Evolutionary conservation across 2,888 invertebrate genomes (phyloP).

Genomic region (Oligia latruncula): DNA sequence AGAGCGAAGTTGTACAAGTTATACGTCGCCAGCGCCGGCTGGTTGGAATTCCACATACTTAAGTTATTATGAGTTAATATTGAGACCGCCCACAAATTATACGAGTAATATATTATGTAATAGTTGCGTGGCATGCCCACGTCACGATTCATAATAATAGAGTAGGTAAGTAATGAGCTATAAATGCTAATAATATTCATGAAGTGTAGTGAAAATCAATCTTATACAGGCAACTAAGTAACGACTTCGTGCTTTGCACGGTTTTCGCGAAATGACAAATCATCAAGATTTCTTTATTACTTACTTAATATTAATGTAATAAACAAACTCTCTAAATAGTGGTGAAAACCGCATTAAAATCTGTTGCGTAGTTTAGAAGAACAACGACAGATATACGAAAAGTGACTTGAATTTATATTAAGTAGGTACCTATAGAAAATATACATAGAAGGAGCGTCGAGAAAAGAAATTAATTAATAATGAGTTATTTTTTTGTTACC

Average conservation of each 20-base stretch:
- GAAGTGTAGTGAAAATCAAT: background rate
- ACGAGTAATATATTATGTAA: background rate
- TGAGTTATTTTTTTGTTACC: background rate
- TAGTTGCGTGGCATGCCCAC: background rate
- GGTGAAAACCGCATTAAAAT: too few relatives aligned
- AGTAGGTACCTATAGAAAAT: background rate
- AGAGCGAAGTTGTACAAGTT: conserved; percentile 6
- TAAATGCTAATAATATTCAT: background rate
- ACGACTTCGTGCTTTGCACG: background rate
- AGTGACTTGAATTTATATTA: too few relatives aligned
- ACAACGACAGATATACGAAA: background rate
- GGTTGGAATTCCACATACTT: conserved; percentile 4
- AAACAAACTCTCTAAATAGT: too few relatives aligned
- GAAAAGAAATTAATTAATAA: background rate
- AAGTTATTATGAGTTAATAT: conserved; percentile 9
- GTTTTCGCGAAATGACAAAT: background rate
- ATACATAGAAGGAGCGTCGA: background rate
- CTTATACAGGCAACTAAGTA: background rate
- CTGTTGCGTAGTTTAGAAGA: background rate
- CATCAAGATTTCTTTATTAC: background rate
- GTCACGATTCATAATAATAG: background rate
- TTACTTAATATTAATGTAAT: too few relatives aligned
- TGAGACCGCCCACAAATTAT: background rate
- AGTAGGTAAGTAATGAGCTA: background rate
- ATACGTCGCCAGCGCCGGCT: background rate